phyloP scores from a whole-genome alignment of 92 coral and sea anemone genomes.

The Zoanthus sociatus region DNA sequence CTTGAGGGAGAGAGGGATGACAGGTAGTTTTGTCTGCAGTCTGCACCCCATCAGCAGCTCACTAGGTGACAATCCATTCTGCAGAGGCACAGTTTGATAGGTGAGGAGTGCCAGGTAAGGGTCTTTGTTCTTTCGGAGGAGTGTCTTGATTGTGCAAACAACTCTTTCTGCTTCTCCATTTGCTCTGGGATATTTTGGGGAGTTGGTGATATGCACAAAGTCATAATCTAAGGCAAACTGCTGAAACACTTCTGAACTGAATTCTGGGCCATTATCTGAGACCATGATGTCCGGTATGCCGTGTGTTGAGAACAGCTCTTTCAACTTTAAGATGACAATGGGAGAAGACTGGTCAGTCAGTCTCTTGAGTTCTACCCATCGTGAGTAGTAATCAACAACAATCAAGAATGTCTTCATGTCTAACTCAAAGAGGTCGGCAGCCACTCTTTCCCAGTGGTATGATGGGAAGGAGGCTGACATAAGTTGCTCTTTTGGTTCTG shows the following conservation, averaged over 20 bases:
- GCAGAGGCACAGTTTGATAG: constrained; percentile 1
- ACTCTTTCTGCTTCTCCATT: too few species aligned
- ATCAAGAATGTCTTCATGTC: too few species aligned
- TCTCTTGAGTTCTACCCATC: too few species aligned
- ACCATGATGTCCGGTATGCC: constrained; percentile 68
- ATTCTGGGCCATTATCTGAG: constrained; percentile 70
- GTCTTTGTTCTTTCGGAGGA: too few species aligned
- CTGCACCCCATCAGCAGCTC: constrained; percentile 71
- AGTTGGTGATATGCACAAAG: constrained; percentile 64
- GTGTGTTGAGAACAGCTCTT: constrained; percentile 55
- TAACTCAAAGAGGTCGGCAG: too few species aligned
- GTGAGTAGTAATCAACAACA: too few species aligned
- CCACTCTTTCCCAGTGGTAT: too few species aligned
- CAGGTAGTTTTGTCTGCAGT: constrained; percentile 60
- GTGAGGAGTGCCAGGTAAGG: constrained; percentile 33
- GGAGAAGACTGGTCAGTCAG: too few species aligned
- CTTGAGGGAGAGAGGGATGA: constrained; percentile 33
- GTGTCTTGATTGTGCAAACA: constrained; percentile 42
- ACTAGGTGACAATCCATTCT: constrained; percentile 45
- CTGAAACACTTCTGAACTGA: constrained; percentile 42
- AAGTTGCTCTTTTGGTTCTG: too few species aligned
- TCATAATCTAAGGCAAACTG: too few species aligned
- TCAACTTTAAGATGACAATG: too few species aligned
- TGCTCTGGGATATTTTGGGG: constrained; percentile 63
- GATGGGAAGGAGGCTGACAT: too few species aligned